Conservation (phyloP, 2,888 invertebrate species). For the Formica aserva region DNA sequence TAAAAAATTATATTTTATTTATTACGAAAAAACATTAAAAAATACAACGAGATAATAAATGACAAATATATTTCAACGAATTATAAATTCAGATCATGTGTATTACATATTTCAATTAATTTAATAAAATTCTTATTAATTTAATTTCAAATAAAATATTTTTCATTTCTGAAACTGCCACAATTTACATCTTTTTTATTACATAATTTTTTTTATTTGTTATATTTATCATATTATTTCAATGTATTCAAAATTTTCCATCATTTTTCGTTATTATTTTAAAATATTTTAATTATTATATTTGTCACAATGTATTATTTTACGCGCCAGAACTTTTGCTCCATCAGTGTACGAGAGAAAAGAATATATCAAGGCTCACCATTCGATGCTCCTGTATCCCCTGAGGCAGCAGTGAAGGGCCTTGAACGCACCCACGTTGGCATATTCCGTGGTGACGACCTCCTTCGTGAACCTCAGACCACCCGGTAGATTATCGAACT, state of each 20-base stretch:
- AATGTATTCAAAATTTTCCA: background rate
- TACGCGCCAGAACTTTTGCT: background rate
- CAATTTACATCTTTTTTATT: background rate
- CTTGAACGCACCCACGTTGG: slow-evolving; percentile 90
- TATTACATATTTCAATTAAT: background rate
- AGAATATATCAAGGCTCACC: slow-evolving; percentile 87
- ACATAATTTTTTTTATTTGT: too few species aligned
- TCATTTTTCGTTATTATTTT: background rate
- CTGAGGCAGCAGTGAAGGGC: slow-evolving; percentile 92
- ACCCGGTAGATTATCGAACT: slow-evolving; percentile 87
- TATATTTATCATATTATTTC: background rate
- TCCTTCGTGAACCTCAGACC: slow-evolving; percentile 92
- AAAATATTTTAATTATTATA: background rate
- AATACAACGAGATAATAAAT: background rate
- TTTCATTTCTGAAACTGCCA: background rate
- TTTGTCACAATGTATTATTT: background rate
- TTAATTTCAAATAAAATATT: background rate
- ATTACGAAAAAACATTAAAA: background rate
- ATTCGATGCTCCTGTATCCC: slow-evolving; percentile 92
- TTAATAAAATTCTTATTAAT: background rate
- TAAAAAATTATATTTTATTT: slow-evolving; percentile 13
- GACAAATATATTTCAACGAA: background rate
- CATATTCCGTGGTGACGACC: slow-evolving; percentile 89
- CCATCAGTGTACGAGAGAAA: background rate
- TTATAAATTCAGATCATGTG: background rate